Evolutionary conservation across 2,113 vertebrate genomes (phyloP).

Genomic region (Phoxinus phoxinus): DNA sequence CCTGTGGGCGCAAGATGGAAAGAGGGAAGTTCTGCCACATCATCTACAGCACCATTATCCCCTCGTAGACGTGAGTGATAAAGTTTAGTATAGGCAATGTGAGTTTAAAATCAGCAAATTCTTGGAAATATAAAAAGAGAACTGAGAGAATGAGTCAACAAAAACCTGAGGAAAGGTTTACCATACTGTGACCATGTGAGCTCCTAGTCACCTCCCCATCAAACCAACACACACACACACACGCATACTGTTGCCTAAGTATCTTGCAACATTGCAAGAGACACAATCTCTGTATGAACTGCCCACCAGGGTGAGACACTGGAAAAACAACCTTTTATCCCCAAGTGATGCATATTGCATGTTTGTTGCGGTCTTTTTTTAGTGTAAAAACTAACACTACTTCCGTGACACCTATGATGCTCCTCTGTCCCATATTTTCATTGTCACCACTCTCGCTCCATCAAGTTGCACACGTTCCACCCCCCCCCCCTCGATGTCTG

Average conservation of each 20-base stretch:
- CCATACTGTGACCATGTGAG: constrained; percentile 60
- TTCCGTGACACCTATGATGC: background rate
- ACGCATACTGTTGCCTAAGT: constrained; percentile 46
- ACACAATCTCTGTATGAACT: constrained; percentile 30
- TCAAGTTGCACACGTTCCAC: constrained; percentile 1
- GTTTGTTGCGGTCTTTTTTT: background rate
- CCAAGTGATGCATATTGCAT: background rate
- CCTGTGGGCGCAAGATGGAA: constrained; percentile 4
- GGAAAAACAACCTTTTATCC: background rate
- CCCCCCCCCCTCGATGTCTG: constrained; percentile 12
- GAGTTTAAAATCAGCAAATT: constrained; percentile 52
- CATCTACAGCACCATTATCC: background rate
- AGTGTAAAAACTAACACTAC: no score
- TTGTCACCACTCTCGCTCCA: background rate
- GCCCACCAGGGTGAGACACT: constrained; percentile 12
- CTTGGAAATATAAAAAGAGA: constrained; percentile 59
- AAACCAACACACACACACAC: constrained; percentile 20
- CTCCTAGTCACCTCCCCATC: constrained; percentile 45
- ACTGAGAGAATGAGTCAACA: constrained; percentile 61
- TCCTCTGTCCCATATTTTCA: constrained; percentile 2
- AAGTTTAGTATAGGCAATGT: constrained; percentile 28
- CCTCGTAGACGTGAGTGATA: background rate
- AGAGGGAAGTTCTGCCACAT: constrained; percentile 27
- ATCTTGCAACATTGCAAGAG: constrained; percentile 56
- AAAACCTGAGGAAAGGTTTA: constrained; percentile 61